Base-by-base conservation (phyloP, 2,113 vertebrate genomes). In the Delphinus delphis region DNA sequence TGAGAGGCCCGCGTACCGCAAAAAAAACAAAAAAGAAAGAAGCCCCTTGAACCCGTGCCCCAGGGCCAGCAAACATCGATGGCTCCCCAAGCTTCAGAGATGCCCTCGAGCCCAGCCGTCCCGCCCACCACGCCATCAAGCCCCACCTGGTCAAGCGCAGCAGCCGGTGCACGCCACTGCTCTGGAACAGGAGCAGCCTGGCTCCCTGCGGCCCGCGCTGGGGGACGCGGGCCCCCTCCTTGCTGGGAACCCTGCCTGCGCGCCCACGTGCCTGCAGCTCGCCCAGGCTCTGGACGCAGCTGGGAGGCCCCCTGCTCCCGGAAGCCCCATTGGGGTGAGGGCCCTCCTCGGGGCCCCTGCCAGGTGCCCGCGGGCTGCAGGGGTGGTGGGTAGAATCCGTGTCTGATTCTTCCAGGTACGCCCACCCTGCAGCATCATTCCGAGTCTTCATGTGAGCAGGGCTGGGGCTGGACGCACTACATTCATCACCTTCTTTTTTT, bases 181-280 rank as follows among this genome's bases (percentile, higher is more conserved):
- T 2, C 1, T 4, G 4, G 18, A 50, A 9, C 3, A 38, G 58
- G 23, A 38, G 1, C 1, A 1, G 10, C n/a, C 70, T 33, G 3
- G 58, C 26, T 25, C 8, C 65, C 23, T 36, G 62, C 41, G 0
- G 0, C 77, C 26, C 2, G 20, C 5, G 36, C 6, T 21, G 55
- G 63, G 0, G 67, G n/a, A 12, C 13, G 5, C 31, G 1, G 12
- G 68, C 12, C 65, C 17, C 6, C 13, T 7, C 62, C 18, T 38
- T 23, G 47, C 8, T 60, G 33, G 47, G 31, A 80, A 10, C 11
- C 31, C 36, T 3, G 9, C 38, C 41, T 20, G 0, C 0, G 0
- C 3, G 20, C 84, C 65, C 17, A 25, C 0, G 0, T 4, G 84
- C 28, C 84, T 2, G 0, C 0, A 41, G 28, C n/a, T 12, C 38